Evolutionary conservation across 2,113 vertebrate species (phyloP).

Genomic region (human): DNA sequence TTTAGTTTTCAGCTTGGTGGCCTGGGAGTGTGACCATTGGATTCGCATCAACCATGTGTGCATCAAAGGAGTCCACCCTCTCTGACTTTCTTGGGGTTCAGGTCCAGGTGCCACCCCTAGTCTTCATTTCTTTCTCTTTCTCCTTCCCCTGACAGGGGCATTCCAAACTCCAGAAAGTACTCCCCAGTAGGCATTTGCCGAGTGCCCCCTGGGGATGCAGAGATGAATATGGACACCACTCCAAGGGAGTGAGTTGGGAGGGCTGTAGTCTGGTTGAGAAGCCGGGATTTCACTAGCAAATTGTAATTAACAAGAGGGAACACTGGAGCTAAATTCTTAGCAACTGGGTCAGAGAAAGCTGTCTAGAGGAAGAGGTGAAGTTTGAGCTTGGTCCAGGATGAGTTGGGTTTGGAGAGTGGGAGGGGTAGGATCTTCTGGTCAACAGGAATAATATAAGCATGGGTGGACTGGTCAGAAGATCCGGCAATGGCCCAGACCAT

Average conservation of each 20-base stretch:
- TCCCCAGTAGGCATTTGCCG: neutral
- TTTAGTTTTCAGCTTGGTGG: neutral
- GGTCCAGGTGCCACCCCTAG: neutral
- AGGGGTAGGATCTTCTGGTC: neutral
- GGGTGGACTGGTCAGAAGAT: neutral
- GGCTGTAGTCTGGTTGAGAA: neutral
- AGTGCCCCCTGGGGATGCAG: too few relatives aligned
- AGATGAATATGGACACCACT: fast-evolving
- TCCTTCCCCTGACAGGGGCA: neutral
- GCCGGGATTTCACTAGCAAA: neutral
- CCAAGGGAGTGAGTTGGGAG: neutral
- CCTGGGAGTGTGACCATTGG: neutral
- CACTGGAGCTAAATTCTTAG: neutral
- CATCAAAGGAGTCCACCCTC: neutral
- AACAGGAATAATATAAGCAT: neutral
- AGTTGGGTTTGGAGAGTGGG: neutral
- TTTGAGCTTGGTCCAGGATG: neutral
- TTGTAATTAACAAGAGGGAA: neutral
- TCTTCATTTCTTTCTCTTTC: neutral
- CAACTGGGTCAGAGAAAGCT: neutral
- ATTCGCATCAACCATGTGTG: neutral
- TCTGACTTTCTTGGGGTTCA: neutral
- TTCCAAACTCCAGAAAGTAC: neutral
- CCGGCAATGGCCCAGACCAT: neutral
- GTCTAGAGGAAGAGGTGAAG: neutral